These are phyloP conservation scores for Poeciliopsis gracilis DNA, from an alignment of 2,797 vertebrate species.

Conservation along the genomic window DNA sequence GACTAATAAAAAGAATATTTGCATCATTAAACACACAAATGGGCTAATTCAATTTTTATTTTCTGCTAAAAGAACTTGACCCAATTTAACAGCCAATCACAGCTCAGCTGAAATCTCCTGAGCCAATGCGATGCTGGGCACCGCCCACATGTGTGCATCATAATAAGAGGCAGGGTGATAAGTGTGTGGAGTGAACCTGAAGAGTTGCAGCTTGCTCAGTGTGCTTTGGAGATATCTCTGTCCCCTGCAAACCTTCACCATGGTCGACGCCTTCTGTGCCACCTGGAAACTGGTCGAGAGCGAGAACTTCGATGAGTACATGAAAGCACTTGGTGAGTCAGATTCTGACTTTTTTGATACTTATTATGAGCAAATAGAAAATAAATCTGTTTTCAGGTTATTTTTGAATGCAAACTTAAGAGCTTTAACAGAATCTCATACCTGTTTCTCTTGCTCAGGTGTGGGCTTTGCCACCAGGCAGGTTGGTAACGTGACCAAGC, in stretches of 20 bases:
- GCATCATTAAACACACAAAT: conserved; percentile 59
- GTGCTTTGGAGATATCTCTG: conserved; percentile 47
- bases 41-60: conserved; percentile 36
- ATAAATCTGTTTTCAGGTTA: background rate
- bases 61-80: conserved; percentile 42
- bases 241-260: conserved; percentile 68
- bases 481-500: conserved; percentile 92
- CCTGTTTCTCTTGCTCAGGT: conserved; percentile 70
- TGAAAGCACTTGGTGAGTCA: conserved; percentile 91
- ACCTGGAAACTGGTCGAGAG: conserved; percentile 93
- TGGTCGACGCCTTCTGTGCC: conserved; percentile 94
- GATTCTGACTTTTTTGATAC: background rate
- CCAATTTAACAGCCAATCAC: conserved; percentile 66
- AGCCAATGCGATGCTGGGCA: conserved; percentile 60
- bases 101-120: conserved; percentile 51
- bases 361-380: background rate
- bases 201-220: conserved; percentile 46
- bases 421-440: background rate
- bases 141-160: conserved; percentile 61
- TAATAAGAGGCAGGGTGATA: conserved; percentile 56
- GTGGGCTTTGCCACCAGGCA: conserved; percentile 91
- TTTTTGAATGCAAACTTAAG: background rate
- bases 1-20: conserved; percentile 41
- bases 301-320: conserved; percentile 93
- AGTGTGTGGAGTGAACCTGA: conserved; percentile 34